phyloP scores from a whole-genome alignment of 53 echinoderm and acorn worm species.

The Paracentrotus lividus region DNA sequence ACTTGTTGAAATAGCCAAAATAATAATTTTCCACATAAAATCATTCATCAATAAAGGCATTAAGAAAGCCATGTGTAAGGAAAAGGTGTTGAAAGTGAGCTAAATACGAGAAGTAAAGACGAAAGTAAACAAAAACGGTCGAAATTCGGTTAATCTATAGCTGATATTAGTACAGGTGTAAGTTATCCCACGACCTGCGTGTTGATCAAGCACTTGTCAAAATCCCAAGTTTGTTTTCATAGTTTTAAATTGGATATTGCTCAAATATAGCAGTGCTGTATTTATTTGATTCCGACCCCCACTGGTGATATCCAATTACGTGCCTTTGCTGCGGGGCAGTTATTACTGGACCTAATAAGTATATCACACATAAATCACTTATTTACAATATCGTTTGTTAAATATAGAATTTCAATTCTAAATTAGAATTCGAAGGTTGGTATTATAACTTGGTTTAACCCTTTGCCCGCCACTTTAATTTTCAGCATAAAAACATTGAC shows the following conservation, averaged over 20 bases:
- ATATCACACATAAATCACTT: neutral
- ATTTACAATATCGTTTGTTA: neutral
- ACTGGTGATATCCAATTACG: slow-evolving; percentile 21
- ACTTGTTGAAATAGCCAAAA: too few relatives aligned
- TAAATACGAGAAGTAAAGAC: neutral
- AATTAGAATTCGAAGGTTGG: too few relatives aligned
- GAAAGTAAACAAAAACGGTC: neutral
- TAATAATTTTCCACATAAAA: too few relatives aligned
- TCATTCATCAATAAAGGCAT: too few relatives aligned
- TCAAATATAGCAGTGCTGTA: slow-evolving; percentile 23
- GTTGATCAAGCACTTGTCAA: neutral
- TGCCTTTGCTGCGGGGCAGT: neutral
- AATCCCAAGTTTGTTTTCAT: neutral
- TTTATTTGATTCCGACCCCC: slow-evolving; percentile 8
- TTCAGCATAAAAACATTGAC: too few relatives aligned
- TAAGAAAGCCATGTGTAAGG: too few relatives aligned
- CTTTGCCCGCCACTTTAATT: too few relatives aligned
- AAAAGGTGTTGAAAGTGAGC: neutral
- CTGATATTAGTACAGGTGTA: slow-evolving; percentile 58
- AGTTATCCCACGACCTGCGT: slow-evolving; percentile 8
- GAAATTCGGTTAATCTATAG: slow-evolving; percentile 24
- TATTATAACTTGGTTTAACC: too few relatives aligned
- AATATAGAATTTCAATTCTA: too few relatives aligned
- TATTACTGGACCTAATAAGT: neutral
- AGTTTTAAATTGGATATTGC: neutral